Evolutionary conservation across 2,888 invertebrate genomes (phyloP).

Genomic region (Eilema depressum): DNA sequence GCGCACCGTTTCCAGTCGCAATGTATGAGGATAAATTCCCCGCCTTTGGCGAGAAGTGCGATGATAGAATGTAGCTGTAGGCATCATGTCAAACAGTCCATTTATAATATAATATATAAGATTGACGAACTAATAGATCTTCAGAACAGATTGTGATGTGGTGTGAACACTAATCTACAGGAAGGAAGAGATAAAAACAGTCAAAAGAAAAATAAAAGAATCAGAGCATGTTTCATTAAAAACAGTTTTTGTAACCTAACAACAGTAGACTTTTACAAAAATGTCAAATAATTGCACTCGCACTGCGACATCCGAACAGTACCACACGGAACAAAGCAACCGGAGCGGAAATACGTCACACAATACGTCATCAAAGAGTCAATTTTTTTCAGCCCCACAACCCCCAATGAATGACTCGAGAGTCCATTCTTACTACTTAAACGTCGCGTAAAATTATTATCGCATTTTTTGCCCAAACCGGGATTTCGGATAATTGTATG

Average conservation of each 20-base stretch:
- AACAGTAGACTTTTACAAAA: conserved; percentile 10
- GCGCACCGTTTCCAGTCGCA: no score
- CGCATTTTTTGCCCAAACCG: conserved; percentile 41
- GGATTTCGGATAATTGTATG: conserved; percentile 43
- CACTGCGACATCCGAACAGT: conserved; percentile 32
- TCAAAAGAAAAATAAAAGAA: no score
- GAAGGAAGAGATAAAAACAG: no score
- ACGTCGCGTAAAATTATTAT: conserved; percentile 60
- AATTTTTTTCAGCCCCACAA: conserved; percentile 48
- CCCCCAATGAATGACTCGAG: conserved; percentile 50
- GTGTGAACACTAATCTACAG: no score
- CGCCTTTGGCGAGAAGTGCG: no score
- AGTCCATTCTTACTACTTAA: conserved; percentile 60
- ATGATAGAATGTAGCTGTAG: no score
- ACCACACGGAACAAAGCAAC: conserved; percentile 54
- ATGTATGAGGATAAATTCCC: no score
- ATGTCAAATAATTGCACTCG: conserved; percentile 6
- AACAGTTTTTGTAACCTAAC: background rate
- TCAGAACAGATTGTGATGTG: no score
- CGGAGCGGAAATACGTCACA: conserved; percentile 59
- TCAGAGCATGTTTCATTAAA: no score
- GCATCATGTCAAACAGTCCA: no score
- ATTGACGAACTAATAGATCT: no score
- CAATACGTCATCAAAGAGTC: conserved; percentile 53
- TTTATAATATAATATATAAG: no score